phyloP scores from a whole-genome alignment of 1,140 invertebrate genomes.

The Lysiphlebus fabarum region DNA sequence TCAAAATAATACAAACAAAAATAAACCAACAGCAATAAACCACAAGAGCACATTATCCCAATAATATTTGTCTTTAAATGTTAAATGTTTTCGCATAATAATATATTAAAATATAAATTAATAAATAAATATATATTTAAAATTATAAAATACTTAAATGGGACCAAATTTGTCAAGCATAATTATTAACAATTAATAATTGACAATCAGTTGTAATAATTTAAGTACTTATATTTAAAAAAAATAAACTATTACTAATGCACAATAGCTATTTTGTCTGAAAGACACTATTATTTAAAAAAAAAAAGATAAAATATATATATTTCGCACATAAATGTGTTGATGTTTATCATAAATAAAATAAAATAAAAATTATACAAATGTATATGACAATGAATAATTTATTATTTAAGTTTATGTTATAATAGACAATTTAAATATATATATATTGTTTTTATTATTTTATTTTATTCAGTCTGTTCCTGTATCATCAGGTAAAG shows the following conservation, averaged over 20 bases:
- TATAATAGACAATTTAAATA: not conserved
- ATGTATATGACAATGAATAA: slow-evolving; percentile 25
- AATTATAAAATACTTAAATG: too few relatives aligned
- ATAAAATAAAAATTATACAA: slow-evolving; percentile 19
- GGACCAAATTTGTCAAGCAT: too few relatives aligned
- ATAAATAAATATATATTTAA: too few relatives aligned
- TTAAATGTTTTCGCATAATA: not conserved
- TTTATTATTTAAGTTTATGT: slow-evolving; percentile 20
- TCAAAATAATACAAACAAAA: not conserved
- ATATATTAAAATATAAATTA: too few relatives aligned
- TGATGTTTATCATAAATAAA: not conserved
- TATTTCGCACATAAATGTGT: not conserved
- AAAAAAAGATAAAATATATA: not conserved
- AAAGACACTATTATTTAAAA: not conserved
- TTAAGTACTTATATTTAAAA: too few relatives aligned
- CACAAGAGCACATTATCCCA: too few relatives aligned
- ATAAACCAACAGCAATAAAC: too few relatives aligned
- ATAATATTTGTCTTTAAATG: not conserved
- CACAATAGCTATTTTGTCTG: not conserved
- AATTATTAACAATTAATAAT: too few relatives aligned
- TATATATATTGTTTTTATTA: slow-evolving; percentile 15
- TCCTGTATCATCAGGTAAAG: slow-evolving; percentile 38
- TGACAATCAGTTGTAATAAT: too few relatives aligned
- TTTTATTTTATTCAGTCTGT: slow-evolving; percentile 31
- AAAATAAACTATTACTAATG: too few relatives aligned